Percentiles rank a stretch among this genome's conserved stretches.
phyloP scores from a whole-genome alignment of 2,797 vertebrate species.

The Scomberomorus guttatus region DNA sequence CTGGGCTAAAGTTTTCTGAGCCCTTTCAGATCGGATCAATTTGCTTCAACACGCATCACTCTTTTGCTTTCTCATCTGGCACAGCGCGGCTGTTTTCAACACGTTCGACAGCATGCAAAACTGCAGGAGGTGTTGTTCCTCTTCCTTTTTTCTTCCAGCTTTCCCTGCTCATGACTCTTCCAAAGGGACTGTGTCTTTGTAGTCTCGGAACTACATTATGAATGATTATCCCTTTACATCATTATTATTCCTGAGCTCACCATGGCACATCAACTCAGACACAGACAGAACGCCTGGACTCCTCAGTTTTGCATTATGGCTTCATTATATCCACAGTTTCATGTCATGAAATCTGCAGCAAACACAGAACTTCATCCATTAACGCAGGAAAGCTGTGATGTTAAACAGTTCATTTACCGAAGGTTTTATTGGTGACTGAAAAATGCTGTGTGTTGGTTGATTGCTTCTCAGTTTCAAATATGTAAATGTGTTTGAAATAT shows the following conservation, averaged over 20 bases:
- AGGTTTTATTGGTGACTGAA: slow-evolving; percentile 73
- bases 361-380: slow-evolving; percentile 69
- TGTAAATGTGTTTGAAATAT: slow-evolving; percentile 69
- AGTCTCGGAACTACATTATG: slow-evolving; percentile 71
- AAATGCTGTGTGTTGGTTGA: slow-evolving; percentile 64
- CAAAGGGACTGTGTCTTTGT: slow-evolving; percentile 70
- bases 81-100: slow-evolving; percentile 62
- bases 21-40: slow-evolving; percentile 85
- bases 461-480: slow-evolving; percentile 74
- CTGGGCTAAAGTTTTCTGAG: slow-evolving; percentile 85
- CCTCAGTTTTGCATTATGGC: slow-evolving; percentile 66
- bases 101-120: slow-evolving; percentile 63
- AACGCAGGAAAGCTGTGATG: slow-evolving; percentile 62
- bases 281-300: slow-evolving; percentile 59
- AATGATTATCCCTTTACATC: slow-evolving; percentile 71
- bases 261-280: slow-evolving; percentile 71
- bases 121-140: slow-evolving; percentile 62
- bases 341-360: slow-evolving; percentile 59
- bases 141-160: slow-evolving; percentile 48
- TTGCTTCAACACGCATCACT: slow-evolving; percentile 83
- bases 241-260: slow-evolving; percentile 77
- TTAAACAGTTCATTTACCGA: slow-evolving; percentile 72
- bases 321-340: slow-evolving; percentile 70
- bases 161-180: slow-evolving; percentile 51
- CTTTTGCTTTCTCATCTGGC: slow-evolving; percentile 68